Evolutionary conservation across 37 sponge, comb jelly and placozoan species (phyloP).

Genomic region (Aphrocallistes beatrix): DNA sequence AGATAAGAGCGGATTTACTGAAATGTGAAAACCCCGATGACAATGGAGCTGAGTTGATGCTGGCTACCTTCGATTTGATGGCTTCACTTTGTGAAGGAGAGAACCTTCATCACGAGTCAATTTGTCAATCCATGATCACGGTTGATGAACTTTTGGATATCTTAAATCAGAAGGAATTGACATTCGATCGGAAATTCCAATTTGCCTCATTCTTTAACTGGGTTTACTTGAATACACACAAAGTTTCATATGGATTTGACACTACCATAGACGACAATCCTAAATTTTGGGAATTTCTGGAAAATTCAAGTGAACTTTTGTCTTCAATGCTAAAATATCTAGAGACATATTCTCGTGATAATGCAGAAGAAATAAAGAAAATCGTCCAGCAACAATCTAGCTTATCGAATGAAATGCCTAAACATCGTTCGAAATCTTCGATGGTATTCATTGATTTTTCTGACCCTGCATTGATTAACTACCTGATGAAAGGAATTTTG

Average conservation of each 20-base stretch:
- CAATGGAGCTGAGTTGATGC: not conserved
- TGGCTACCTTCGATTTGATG: conserved; percentile 9
- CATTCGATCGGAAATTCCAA: not conserved
- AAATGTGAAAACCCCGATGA: not conserved
- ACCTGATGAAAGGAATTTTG: not conserved
- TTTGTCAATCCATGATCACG: conserved; percentile 18
- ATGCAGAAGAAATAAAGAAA: no score
- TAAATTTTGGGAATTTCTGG: not conserved
- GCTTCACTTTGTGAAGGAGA: conserved; percentile 18
- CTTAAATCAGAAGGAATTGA: not conserved
- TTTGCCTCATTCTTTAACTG: not conserved
- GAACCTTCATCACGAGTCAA: conserved; percentile 12
- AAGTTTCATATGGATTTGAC: not conserved
- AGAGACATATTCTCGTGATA: no score
- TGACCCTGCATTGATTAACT: not conserved
- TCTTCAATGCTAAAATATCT: not conserved
- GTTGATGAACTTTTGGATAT: conserved; percentile 8
- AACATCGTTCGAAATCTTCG: no score
- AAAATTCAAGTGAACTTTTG: not conserved
- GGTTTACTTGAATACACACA: not conserved
- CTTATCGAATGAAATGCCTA: not conserved
- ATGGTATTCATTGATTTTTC: no score
- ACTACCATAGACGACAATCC: not conserved
- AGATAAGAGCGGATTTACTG: not conserved
- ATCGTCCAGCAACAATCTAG: no score